Base-by-base conservation (phyloP, 1,140 invertebrate genomes). In the Bombus turneri region DNA sequence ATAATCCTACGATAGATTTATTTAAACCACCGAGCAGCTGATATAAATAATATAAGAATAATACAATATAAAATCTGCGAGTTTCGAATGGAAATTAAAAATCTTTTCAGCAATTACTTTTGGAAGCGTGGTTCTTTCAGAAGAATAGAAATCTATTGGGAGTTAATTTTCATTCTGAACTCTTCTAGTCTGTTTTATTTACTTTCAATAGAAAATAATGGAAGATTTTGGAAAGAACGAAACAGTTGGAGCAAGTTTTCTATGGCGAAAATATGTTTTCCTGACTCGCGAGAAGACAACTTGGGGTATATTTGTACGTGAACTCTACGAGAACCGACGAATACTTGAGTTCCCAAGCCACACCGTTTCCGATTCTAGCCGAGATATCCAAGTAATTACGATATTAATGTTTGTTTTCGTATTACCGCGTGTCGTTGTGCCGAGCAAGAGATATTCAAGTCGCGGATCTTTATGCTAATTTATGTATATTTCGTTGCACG, bases 381-480 rank as follows among this genome's bases (percentile, higher is more conserved):
- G 37, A 69, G 81, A 83, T 69, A 84, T 78, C 75, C n/a, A n/a
- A 43, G 82, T n/a, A 84, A 84, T 84, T 84, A 71, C 59, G 64
- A 62, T 84, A 59, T 84, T 84, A 84, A 84, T 71, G 69, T 84
- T 78, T 71, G 53, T 69, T 41, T 43, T 15, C 10, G 22, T 28
- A 10, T 41, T 34, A 25, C 47, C 8, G 4, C 25, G 12, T 39
- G 25, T 34, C 39, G 66, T 22, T n/a, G 37, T 15, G 25, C 18
- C 41, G 25, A 28, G 47, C 25, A 71, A 72, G 39, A 72, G 1
- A 18, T 47, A 47, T 18, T 47, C 15, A 47, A 47, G 47, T 1
- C 15, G 47, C 47, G 47, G 15, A 53, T 53, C 18, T 53, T 22
- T 53, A 53, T 53, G 47, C 47, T 53, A 53, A 53, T 53, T 53